These are phyloP conservation scores for Willisornis vidua DNA, from an alignment of 2,113 vertebrate species.

Conservation along the genomic window DNA sequence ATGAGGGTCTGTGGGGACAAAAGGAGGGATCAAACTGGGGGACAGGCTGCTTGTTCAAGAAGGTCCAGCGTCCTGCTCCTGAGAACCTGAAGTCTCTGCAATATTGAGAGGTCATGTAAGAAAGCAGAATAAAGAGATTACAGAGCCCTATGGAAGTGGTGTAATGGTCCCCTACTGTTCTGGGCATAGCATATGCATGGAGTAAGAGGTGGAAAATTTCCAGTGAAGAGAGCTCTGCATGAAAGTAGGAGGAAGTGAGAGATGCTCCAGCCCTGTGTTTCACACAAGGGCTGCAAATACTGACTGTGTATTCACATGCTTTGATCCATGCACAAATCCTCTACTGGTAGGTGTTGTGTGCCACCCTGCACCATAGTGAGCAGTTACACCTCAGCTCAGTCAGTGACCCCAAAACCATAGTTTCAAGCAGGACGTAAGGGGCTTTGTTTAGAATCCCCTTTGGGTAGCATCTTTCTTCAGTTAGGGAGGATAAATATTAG, in stretches of 20 bases:
- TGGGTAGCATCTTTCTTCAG: background rate
- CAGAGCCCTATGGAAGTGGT: background rate
- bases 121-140: background rate
- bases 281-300: background rate
- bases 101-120: rapidly evolving
- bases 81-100: background rate
- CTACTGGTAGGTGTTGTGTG: background rate
- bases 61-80: background rate
- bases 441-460: background rate
- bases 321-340: background rate
- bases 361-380: background rate
- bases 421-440: background rate
- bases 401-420: background rate
- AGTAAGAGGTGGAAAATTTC: background rate
- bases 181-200: too few relatives aligned
- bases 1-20: background rate
- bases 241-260: background rate
- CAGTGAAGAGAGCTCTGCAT: background rate
- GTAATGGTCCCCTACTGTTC: background rate
- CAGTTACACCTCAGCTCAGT: background rate
- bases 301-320: rapidly evolving
- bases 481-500: background rate
- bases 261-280: background rate
- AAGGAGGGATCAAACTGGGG: background rate
- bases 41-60: background rate